Evolutionary conservation across 2,797 vertebrate genomes (phyloP).

Genomic region (Poecilia velifera): DNA sequence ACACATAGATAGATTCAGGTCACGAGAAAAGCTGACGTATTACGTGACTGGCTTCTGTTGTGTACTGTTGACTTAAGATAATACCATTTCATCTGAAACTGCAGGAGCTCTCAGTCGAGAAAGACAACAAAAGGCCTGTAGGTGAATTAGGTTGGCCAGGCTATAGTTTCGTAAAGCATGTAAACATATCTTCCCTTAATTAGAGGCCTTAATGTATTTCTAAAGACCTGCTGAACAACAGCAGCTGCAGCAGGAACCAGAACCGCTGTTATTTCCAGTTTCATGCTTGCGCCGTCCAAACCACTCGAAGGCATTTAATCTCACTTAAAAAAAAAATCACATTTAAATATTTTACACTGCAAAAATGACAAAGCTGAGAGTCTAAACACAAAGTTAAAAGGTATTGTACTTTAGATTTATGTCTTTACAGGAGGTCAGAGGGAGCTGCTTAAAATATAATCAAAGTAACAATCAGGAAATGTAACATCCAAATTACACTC

Average conservation of each 20-base stretch:
- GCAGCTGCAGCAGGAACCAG: background rate
- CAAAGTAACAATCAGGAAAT: conserved; percentile 42
- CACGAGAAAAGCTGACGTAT: conserved; percentile 8
- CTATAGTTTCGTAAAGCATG: conserved; percentile 31
- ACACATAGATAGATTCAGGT: background rate
- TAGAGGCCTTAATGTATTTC: conserved; percentile 27
- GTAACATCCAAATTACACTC: conserved; percentile 27
- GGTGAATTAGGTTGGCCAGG: background rate
- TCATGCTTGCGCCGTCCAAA: background rate
- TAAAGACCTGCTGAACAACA: conserved; percentile 41
- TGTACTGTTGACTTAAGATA: background rate
- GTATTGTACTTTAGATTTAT: background rate
- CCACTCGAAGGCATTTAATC: conserved; percentile 13
- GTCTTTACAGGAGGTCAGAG: background rate
- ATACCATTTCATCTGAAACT: background rate
- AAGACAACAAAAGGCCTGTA: conserved; percentile 2
- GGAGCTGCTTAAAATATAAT: background rate
- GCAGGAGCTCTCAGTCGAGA: background rate
- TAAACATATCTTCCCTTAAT: conserved; percentile 13
- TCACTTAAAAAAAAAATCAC: background rate
- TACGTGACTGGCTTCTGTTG: background rate
- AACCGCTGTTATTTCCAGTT: background rate
- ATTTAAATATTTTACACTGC: conserved; percentile 14
- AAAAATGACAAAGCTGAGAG: conserved; percentile 13
- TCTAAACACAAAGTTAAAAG: conserved; percentile 10